Base-by-base conservation (phyloP, 2,888 invertebrate genomes). In the Myopa tessellatipennis region DNA sequence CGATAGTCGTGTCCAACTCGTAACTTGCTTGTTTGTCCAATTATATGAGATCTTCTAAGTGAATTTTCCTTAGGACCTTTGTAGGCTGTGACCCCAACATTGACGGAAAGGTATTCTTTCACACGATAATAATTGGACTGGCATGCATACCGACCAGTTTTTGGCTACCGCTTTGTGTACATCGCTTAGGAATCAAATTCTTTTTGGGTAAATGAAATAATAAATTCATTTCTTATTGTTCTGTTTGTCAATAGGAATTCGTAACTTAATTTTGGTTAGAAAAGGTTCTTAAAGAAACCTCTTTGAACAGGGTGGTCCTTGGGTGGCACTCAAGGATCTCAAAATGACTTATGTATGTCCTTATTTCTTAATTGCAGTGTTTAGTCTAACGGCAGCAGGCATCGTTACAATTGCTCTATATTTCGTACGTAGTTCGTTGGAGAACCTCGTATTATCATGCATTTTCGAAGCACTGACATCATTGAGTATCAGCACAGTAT, bases 141-240 rank as follows among this genome's bases (percentile, higher is more conserved):
- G 94, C 95, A 34, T 95, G 95, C 85, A 93, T 95, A 78, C 95
- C 95, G 0, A 94, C 95, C 0, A 95, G 95, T 76, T 91, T 95
- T 81, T 94, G 94, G 92, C 90, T 95, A 83, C 95, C 95, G 0
- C 91, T 95, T 14, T 94, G 94, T 86, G 94, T 95, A 38, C 95
- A 95, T 89, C 92, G 92, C 83, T 91, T 95, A 78, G 95, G 95
- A 45, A 93, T 94, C 58, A 95, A 95, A 88, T 95, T 95, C 89
- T 95, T 95, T 90, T 90, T 95, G 82, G 94, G 95, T 95, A 79
- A 80, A 69, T 67, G 52, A 45, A 40, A 45, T 63, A 26, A 63
- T 63, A 60, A 8, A 14, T 60, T 50, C 50, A 14, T 14, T 26
- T 26, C 26, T 26, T 26, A 26, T 26, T 26, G 1, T 26, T 26